Percentiles rank a stretch among this genome's conserved stretches.
phyloP scores from a whole-genome alignment of 2,113 vertebrate species.

The Lophotis ruficrista region DNA sequence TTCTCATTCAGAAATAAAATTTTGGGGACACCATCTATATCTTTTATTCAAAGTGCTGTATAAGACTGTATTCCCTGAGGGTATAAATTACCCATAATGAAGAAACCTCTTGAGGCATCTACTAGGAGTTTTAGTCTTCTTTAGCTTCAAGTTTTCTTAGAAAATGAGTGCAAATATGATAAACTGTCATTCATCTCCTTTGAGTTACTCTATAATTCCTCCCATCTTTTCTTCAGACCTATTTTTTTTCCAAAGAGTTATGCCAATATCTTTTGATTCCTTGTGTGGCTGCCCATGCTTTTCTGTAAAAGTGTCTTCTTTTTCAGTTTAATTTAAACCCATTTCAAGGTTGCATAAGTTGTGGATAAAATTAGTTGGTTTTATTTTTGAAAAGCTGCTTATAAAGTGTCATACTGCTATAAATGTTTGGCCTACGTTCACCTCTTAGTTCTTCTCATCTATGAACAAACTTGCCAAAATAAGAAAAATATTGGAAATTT shows the following conservation, averaged over 20 bases:
- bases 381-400: neutral
- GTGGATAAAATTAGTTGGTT: neutral
- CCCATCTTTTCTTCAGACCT: neutral
- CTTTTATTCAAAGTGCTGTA: neutral
- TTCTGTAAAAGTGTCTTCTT: neutral
- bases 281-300: neutral
- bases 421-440: neutral
- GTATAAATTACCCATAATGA: neutral
- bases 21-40: neutral
- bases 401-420: neutral
- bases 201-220: neutral
- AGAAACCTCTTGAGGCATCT: neutral
- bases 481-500: neutral
- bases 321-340: neutral
- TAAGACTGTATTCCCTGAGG: neutral
- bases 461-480: neutral
- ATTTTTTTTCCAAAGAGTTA: neutral
- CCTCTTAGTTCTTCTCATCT: neutral
- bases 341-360: neutral
- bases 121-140: neutral
- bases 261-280: neutral
- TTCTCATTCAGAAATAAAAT: neutral
- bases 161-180: constrained; percentile 17
- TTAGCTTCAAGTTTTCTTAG: neutral
- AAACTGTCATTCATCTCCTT: neutral